These are phyloP conservation scores for Cyclophora punctaria DNA, from an alignment of 2,888 invertebrate genomes.

Conservation along the genomic window DNA sequence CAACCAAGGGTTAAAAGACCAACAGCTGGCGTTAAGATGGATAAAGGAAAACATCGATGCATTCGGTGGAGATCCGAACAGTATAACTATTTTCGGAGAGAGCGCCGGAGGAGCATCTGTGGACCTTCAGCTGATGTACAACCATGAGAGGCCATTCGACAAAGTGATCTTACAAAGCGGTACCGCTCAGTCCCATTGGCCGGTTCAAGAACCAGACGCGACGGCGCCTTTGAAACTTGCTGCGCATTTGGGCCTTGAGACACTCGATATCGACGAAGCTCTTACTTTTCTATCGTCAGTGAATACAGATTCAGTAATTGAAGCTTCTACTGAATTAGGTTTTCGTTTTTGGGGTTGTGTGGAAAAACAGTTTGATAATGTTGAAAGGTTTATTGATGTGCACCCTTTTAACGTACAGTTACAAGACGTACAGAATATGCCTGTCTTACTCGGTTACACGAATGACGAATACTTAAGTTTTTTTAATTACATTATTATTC, in stretches of 20 bases:
- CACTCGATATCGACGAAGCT: slow-evolving; percentile 23
- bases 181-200: slow-evolving; percentile 15
- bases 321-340: slow-evolving; percentile 7
- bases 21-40: slow-evolving; percentile 30
- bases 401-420: slow-evolving; percentile 15
- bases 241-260: slow-evolving; percentile 25
- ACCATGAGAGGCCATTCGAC: slow-evolving; percentile 24
- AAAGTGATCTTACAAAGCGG: slow-evolving; percentile 33
- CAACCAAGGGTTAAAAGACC: slow-evolving; percentile 37
- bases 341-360: slow-evolving; percentile 15
- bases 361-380: slow-evolving; percentile 15
- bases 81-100: slow-evolving; percentile 29
- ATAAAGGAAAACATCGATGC: slow-evolving; percentile 28
- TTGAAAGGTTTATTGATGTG: slow-evolving; percentile 13
- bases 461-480: slow-evolving; percentile 5
- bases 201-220: slow-evolving; percentile 17
- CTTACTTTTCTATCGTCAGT: slow-evolving; percentile 20
- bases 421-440: slow-evolving; percentile 6
- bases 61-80: slow-evolving; percentile 28
- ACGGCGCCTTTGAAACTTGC: slow-evolving; percentile 23
- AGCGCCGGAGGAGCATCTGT: slow-evolving; percentile 28
- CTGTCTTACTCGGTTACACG: slow-evolving; percentile 14
- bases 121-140: slow-evolving; percentile 25
- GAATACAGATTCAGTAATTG: slow-evolving; percentile 9
- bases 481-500: background rate